Base-by-base conservation (phyloP, 2,888 invertebrate genomes). In the Dasypogon diadema region DNA sequence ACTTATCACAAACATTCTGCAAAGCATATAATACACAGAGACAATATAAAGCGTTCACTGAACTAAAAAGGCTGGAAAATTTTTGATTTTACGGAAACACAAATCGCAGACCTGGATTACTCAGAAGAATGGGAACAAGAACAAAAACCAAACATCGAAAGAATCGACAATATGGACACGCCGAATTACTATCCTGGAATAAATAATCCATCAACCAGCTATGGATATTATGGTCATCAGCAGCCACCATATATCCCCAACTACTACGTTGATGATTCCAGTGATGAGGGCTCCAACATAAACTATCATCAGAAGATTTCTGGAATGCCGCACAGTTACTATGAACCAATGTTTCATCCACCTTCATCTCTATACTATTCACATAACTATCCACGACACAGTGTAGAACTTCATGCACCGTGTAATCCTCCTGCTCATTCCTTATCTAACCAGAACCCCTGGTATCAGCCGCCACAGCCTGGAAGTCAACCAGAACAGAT, bases 361-460 rank as follows among this genome's bases (percentile, higher is more conserved):
- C 80, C 82, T 54, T 81, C 84, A 73, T 80, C 82, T 21, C 82
- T 82, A 37, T 81, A 80, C 70, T 84, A 83, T 60, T 82, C 81
- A 6, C 84, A 82, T 56, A 83, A 81, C 75, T 83, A 81, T 78
- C 51, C 80, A 37, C 16, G 70, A 30, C 76, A 78, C 10, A 75
- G 75, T 46, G 65, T 58, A 48, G 76, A 74, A 10, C 26, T 34
- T 6, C 26, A 48, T 60, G 21, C 74, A 14, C 26, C 22, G 24
- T 24, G 24, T 37, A 60, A 48, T 26, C 46, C 58, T 34, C 42
- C 74, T 21, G 24, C 26, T 14, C 21, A 37, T 26, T 30, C 74
- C 48, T 18, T 58, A 42, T 26, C 74, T 26, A 16, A n/a, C 10
- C 58, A 58, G 24, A 10, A 6, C 14, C 16, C 58, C 14, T 74